phyloP scores from a whole-genome alignment of 2,113 vertebrate species.

The Spizaetus ornatus region DNA sequence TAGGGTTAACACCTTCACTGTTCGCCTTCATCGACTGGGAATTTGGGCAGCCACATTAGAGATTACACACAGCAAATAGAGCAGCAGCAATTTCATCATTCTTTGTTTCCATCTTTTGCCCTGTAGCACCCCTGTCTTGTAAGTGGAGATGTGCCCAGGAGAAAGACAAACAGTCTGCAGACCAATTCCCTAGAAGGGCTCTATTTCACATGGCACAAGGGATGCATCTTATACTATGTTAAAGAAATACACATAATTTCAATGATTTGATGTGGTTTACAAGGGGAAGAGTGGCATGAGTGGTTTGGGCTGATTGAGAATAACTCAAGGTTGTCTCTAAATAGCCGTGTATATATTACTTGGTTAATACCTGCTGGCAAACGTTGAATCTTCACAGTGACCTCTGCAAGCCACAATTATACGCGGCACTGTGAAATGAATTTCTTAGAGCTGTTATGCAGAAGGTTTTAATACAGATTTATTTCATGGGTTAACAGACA shows the following conservation, averaged over 20 bases:
- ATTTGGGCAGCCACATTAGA: not conserved
- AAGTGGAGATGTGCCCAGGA: not conserved
- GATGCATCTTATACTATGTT: not conserved
- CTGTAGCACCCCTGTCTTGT: not conserved
- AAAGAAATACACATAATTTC: not conserved
- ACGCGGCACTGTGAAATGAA: not conserved
- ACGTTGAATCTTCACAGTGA: not conserved
- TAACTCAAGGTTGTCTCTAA: conserved; percentile 3
- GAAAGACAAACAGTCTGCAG: not conserved
- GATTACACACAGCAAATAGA: not conserved
- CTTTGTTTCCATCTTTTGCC: not conserved
- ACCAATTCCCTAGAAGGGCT: not conserved
- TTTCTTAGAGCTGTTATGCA: not conserved
- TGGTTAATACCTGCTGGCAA: conserved; percentile 34
- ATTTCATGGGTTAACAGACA: not conserved
- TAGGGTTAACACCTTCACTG: not conserved
- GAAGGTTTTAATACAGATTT: conserved; percentile 5
- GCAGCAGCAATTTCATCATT: not conserved
- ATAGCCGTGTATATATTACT: conserved; percentile 2
- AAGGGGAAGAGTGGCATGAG: not conserved
- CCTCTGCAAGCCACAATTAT: conserved; percentile 12
- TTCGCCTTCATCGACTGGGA: not conserved
- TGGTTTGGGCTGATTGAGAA: conserved; percentile 2
- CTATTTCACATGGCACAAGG: not conserved
- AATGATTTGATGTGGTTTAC: not conserved